A percentile compares a stretch with the other conserved stretches of the same genome.
Conservation (phyloP, 2,888 invertebrate species). For the Lacanobia wlatinum region DNA sequence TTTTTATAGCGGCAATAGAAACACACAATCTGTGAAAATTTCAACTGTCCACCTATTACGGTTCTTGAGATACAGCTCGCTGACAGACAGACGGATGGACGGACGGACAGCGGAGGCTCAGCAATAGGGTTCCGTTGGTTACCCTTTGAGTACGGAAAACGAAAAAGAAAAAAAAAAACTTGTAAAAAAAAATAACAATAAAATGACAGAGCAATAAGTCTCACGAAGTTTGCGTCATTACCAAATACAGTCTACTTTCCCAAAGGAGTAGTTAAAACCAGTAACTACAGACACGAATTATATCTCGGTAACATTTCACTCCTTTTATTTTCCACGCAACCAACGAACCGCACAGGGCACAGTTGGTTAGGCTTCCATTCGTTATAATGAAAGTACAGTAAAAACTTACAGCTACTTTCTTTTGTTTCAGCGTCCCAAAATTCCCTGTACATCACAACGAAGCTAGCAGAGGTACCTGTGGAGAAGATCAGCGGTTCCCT, state of each 20-base stretch:
- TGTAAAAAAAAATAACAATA: too few species aligned
- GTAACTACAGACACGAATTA: conserved; percentile 14
- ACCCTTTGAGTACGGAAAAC: too few species aligned
- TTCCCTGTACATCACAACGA: conserved; percentile 94
- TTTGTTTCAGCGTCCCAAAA: conserved; percentile 91
- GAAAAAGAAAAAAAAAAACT: too few species aligned
- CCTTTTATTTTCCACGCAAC: conserved; percentile 30
- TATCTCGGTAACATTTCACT: conserved; percentile 4
- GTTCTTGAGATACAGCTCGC: too few species aligned
- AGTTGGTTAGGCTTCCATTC: conserved; percentile 26
- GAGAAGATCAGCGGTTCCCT: conserved; percentile 96
- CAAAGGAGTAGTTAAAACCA: background rate
- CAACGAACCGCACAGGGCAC: conserved; percentile 6
- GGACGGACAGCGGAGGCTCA: too few species aligned
- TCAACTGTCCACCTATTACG: too few species aligned
- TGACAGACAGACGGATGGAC: too few species aligned
- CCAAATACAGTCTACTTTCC: background rate
- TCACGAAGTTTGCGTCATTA: background rate
- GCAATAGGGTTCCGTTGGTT: too few species aligned
- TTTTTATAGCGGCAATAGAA: too few species aligned
- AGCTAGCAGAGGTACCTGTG: conserved; percentile 95
- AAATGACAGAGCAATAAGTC: too few species aligned
- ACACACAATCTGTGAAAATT: too few species aligned
- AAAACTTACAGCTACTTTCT: background rate
- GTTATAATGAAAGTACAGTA: conserved; percentile 16